Evolutionary conservation across 2,888 invertebrate species (phyloP), one percentile per base, ranked within the genome.

Genomic region (Hirtodrosophila duncani): DNA sequence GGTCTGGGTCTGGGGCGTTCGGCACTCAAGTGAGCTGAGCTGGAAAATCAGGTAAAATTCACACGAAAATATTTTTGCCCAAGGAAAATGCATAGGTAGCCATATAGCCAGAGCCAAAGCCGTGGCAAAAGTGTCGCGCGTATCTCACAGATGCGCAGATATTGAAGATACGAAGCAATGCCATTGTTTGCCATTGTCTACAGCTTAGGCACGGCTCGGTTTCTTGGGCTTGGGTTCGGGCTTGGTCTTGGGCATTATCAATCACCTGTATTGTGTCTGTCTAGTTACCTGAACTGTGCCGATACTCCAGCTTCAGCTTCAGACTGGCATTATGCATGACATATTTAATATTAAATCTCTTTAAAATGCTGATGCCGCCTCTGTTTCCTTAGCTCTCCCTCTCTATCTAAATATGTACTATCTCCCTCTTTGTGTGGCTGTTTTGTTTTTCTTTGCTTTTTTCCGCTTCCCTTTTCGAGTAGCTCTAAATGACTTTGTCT

Each of bases 31-130:
- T 63, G 60, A 63, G 53, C 52, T 63, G 72, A 63, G 53, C 52
- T 63, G 72, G 65, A 72, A 72, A 74, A 78, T 70, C 70, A 75
- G 75, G 67, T 74, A 78, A 48, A 64, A 78, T 78, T 77, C 66
- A 67, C 69, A 77, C 78, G 67, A 69, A 75, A 38, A 4, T 34
- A 18, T 34, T 6, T 5, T n/a, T 16, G 31, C 26, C n/a, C 8
- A n/a, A 17, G 17, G 10, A 34, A 56, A 43, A 46, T 43, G 23
- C 17, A 26, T 56, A 52, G 52, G 52, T 52, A 52, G 55, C n/a
- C n/a, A n/a, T n/a, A n/a, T n/a, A n/a, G n/a, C n/a, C n/a, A n/a
- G n/a, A n/a, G 31, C 7, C 14, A 11, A 7, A 14, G 11, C 9
- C 5, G 10, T 18, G 23, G 3, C 16, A 21, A 45, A 29, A 39